A percentile compares a stretch with the other conserved stretches of the same genome.
These are phyloP conservation scores for Drosophila pseudoananassae DNA, from an alignment of 1,140 invertebrate genomes.

Conservation along the genomic window DNA sequence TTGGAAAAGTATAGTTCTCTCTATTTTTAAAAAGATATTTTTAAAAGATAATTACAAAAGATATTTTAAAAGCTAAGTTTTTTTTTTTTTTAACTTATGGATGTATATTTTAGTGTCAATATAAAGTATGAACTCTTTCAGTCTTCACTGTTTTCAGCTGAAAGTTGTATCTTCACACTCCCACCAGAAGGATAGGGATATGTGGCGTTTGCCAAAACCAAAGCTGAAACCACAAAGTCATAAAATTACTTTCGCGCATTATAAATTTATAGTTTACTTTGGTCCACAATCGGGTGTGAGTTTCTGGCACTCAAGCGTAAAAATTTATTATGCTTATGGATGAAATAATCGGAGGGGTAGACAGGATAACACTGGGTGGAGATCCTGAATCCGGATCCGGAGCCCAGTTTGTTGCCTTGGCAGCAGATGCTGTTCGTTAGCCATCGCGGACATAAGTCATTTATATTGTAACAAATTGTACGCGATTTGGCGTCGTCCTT, in stretches of 20 bases:
- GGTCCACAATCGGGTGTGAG: conserved; percentile 36
- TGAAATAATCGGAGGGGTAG: conserved; percentile 33
- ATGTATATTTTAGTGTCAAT: no score
- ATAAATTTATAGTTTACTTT: conserved; percentile 83
- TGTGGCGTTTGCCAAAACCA: conserved; percentile 59
- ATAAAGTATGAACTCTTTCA: not conserved
- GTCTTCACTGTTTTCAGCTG: conserved; percentile 15
- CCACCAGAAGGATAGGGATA: conserved; percentile 16
- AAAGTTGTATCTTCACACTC: conserved; percentile 67
- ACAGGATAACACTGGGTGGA: conserved; percentile 6
- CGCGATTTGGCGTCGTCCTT: conserved; percentile 71
- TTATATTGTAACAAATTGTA: conserved; percentile 83
- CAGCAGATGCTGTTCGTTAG: conserved; percentile 61
- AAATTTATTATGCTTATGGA: conserved; percentile 83
- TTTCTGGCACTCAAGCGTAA: conserved; percentile 75
- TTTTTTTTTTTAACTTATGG: no score
- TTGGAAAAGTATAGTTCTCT: not conserved
- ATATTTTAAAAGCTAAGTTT: not conserved
- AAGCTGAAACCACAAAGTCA: conserved; percentile 83
- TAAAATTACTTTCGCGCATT: conserved; percentile 84
- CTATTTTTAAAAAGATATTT: not conserved
- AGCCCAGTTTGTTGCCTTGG: conserved; percentile 51
- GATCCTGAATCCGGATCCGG: not conserved
- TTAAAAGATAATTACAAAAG: no score
- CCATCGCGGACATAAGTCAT: conserved; percentile 78